These are phyloP conservation scores for Drosophila chauvacae DNA, from an alignment of 1,140 invertebrate genomes.

Conservation along the genomic window DNA sequence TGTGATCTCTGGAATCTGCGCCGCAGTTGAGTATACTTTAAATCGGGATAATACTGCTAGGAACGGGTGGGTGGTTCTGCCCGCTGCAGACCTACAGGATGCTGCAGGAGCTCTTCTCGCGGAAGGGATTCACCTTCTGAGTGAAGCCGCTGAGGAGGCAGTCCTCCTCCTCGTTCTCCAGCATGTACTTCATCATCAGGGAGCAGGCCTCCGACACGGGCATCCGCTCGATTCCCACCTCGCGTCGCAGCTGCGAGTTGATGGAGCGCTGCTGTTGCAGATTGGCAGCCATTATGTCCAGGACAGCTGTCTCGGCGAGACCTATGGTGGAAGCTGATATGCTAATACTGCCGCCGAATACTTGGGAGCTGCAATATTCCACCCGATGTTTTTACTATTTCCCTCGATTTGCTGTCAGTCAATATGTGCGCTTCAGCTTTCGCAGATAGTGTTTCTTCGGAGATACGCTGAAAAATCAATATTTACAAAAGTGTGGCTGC, in stretches of 20 bases:
- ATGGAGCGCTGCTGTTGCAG: slow-evolving; percentile 96
- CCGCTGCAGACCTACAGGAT: slow-evolving; percentile 88
- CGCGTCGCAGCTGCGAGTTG: slow-evolving; percentile 96
- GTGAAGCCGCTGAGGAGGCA: slow-evolving; percentile 96
- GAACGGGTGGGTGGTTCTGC: slow-evolving; percentile 39
- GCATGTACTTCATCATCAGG: slow-evolving; percentile 96
- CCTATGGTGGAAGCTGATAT: slow-evolving; percentile 87
- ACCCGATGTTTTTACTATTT: not conserved
- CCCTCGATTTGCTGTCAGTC: not conserved
- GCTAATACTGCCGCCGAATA: slow-evolving; percentile 50
- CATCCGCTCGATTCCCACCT: slow-evolving; percentile 95
- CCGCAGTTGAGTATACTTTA: slow-evolving; percentile 48
- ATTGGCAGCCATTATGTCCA: slow-evolving; percentile 95
- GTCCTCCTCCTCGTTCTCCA: slow-evolving; percentile 96
- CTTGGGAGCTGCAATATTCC: slow-evolving; percentile 30
- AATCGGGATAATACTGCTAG: slow-evolving; percentile 66
- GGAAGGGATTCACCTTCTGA: slow-evolving; percentile 98
- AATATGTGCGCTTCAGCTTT: slow-evolving; percentile 9
- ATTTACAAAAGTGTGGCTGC: slow-evolving; percentile 41
- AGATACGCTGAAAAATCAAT: slow-evolving; percentile 60
- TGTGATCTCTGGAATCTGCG: slow-evolving; percentile 27
- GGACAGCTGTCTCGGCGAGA: slow-evolving; percentile 92
- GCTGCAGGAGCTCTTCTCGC: slow-evolving; percentile 96
- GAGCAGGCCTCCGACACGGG: slow-evolving; percentile 94
- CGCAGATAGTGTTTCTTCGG: not conserved